Percentiles rank a stretch among this genome's conserved stretches.
These are phyloP conservation scores for Thunnus thynnus DNA, from an alignment of 2,113 vertebrate genomes.

Conservation along the genomic window DNA sequence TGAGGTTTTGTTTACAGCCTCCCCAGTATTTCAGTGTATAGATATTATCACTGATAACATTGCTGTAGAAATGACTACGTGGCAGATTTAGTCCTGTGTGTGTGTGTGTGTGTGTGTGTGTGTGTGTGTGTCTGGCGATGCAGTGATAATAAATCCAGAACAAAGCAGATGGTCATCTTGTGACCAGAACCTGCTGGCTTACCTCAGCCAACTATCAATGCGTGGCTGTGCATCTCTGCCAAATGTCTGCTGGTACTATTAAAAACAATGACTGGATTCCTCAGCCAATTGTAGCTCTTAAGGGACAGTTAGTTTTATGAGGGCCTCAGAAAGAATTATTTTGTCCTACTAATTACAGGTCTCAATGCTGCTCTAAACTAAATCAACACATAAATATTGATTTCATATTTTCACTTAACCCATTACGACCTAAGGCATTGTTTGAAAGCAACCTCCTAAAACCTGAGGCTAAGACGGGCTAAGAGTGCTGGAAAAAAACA, in stretches of 20 bases:
- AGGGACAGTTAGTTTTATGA: constrained; percentile 9
- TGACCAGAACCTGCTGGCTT: constrained; percentile 59
- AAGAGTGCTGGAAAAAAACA: no score
- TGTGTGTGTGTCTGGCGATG: constrained; percentile 31
- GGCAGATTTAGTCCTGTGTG: constrained; percentile 33
- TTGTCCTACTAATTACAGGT: background rate
- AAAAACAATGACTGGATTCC: constrained; percentile 3
- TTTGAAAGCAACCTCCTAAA: no score
- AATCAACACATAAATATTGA: no score
- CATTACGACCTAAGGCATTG: no score
- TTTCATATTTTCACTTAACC: no score
- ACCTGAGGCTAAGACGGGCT: no score
- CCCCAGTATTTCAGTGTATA: background rate
- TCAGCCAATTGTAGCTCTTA: constrained; percentile 23
- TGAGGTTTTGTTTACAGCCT: background rate
- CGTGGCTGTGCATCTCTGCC: constrained; percentile 46
- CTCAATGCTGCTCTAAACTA: no score
- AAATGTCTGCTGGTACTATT: constrained; percentile 41
- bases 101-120: constrained; percentile 4
- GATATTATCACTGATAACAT: background rate
- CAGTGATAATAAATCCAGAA: constrained; percentile 58
- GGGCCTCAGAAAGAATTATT: background rate
- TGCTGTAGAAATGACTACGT: constrained; percentile 19
- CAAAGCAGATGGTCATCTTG: constrained; percentile 78
- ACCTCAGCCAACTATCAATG: constrained; percentile 53